These are phyloP conservation scores for Barypeithes pellucidus DNA, from an alignment of 2,888 invertebrate genomes.

Conservation along the genomic window DNA sequence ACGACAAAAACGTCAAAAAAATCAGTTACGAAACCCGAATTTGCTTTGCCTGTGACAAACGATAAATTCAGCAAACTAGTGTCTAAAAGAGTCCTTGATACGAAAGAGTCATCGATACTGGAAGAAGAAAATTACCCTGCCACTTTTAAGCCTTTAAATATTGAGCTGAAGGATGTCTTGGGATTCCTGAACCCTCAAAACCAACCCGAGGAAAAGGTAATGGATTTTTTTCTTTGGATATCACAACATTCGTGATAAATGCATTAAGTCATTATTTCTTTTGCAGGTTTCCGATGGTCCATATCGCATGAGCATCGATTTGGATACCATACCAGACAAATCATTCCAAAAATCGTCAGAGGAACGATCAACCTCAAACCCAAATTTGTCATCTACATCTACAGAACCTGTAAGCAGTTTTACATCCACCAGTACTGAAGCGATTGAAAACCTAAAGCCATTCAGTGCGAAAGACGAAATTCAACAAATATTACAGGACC, in stretches of 20 bases:
- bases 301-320: conserved; percentile 62
- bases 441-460: conserved; percentile 56
- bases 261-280: not conserved
- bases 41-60: conserved; percentile 66
- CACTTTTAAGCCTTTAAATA: conserved; percentile 63
- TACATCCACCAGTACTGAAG: conserved; percentile 34
- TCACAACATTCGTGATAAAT: not conserved
- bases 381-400: not conserved
- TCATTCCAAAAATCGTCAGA: not conserved
- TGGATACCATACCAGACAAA: conserved; percentile 52
- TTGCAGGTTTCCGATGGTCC: conserved; percentile 58
- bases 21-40: conserved; percentile 24
- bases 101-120: conserved; percentile 51
- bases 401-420: conserved; percentile 45
- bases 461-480: conserved; percentile 77
- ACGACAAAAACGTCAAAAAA: conserved; percentile 6
- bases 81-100: conserved; percentile 58
- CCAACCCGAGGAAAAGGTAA: conserved; percentile 48
- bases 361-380: conserved; percentile 44
- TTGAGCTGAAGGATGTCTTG: conserved; percentile 63
- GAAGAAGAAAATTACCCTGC: conserved; percentile 56
- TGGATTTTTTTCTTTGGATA: not conserved
- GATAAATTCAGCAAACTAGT: conserved; percentile 64
- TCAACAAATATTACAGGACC: conserved; percentile 79
- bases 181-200: conserved; percentile 55